A percentile compares a stretch with the other conserved stretches of the same genome.
These are phyloP conservation scores for Mirza zaza DNA, from an alignment of 2,113 vertebrate species.

Conservation along the genomic window DNA sequence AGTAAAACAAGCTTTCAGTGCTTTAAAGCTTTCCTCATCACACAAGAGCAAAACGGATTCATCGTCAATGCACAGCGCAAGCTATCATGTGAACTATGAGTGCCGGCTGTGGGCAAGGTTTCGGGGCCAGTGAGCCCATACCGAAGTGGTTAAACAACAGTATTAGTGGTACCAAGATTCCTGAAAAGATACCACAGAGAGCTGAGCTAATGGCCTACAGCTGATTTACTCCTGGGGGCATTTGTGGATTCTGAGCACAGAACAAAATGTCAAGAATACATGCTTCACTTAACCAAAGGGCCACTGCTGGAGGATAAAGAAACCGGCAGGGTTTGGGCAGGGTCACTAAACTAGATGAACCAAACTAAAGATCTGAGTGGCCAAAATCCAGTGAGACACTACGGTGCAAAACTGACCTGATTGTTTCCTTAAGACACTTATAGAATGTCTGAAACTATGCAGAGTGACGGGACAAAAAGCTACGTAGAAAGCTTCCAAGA, in stretches of 20 bases:
- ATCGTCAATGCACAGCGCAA: too few relatives aligned
- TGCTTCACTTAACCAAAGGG: constrained; percentile 5
- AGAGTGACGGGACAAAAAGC: neutral
- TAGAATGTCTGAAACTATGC: neutral
- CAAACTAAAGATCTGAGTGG: neutral
- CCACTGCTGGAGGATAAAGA: neutral
- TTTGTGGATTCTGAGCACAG: neutral
- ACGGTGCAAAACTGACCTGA: neutral
- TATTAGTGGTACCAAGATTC: neutral
- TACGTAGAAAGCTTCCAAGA: neutral
- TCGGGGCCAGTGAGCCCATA: too few relatives aligned
- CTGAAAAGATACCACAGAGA: neutral
- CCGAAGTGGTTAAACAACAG: neutral
- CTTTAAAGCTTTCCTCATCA: too few relatives aligned
- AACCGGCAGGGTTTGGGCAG: neutral
- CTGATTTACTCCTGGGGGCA: neutral
- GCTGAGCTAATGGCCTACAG: neutral
- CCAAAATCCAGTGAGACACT: neutral
- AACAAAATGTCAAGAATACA: neutral
- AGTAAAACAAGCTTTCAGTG: too few relatives aligned
- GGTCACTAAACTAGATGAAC: neutral
- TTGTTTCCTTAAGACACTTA: neutral
- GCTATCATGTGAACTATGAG: too few relatives aligned
- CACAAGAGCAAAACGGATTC: too few relatives aligned
- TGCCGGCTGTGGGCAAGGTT: too few relatives aligned